These are phyloP conservation scores for Drosophila atroscutellata DNA, from an alignment of 2,888 invertebrate species.

Conservation along the genomic window DNA sequence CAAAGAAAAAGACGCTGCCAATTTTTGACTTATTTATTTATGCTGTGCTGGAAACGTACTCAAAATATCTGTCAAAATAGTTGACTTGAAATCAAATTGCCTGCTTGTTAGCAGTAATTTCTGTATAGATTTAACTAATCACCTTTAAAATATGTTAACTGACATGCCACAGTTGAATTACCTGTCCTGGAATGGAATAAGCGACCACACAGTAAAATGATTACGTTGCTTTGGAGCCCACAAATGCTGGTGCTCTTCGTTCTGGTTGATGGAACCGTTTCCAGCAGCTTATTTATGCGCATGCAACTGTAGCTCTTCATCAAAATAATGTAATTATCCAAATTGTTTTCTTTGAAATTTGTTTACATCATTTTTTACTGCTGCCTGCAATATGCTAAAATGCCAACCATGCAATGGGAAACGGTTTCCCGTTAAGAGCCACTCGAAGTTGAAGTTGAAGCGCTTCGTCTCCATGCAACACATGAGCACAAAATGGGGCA, in stretches of 20 bases:
- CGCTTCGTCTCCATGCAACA: slow-evolving; percentile 19
- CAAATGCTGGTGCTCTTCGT: no score
- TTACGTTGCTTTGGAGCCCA: slow-evolving; percentile 12
- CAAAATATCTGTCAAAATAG: background rate
- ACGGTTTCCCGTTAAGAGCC: slow-evolving; percentile 77
- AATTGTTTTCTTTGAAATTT: slow-evolving; percentile 80
- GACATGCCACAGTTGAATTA: slow-evolving; percentile 24
- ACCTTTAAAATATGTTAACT: slow-evolving; percentile 21
- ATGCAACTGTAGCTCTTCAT: slow-evolving; percentile 75
- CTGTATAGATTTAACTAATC: slow-evolving; percentile 9
- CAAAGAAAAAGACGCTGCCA: slow-evolving; percentile 2
- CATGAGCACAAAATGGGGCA: slow-evolving; percentile 18
- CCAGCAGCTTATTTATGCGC: slow-evolving; percentile 60
- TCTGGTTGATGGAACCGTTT: background rate
- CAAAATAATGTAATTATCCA: slow-evolving; percentile 81
- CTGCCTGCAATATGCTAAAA: slow-evolving; percentile 52
- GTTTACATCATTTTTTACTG: slow-evolving; percentile 72
- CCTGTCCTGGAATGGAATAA: slow-evolving; percentile 11
- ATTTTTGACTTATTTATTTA: slow-evolving; percentile 17
- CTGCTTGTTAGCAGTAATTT: background rate
- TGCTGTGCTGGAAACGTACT: background rate
- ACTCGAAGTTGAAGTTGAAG: slow-evolving; percentile 59
- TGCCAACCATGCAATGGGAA: slow-evolving; percentile 63
- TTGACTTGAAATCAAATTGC: background rate
- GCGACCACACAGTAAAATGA: slow-evolving; percentile 66